Evolutionary conservation across 1,140 invertebrate species (phyloP), one percentile per base, ranked within the genome.

Genomic region (Achatina immaculata): DNA sequence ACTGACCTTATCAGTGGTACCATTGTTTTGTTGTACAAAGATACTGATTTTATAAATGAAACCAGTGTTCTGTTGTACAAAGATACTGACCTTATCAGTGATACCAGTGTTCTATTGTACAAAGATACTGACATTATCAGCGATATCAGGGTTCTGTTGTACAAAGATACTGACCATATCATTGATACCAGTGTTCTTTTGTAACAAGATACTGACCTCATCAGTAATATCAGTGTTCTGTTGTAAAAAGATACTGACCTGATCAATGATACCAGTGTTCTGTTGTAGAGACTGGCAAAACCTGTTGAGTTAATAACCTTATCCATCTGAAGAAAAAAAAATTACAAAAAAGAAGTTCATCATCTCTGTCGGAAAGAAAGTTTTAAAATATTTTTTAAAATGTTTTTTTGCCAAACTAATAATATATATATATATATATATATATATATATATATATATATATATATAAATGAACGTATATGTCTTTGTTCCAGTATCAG

Each of bases 251-350:
- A 11, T 51, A 48, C 71, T 73, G 48, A 73, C 71, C 43, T 36
- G 1, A 73, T 1, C 2, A 28, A 34, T 48, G 42, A 73, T 19
- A 73, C 34, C 43, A 28, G 71, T 43, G 71, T 73, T 73, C 42
- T 73, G 28, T 73, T 73, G 43, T 73, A 73, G 42, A 73, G 28
- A 73, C 42, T 73, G 16, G 71, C 71, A 43, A 73, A 31, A 48
- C 34, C 28, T 48, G 71, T 48, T 6, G 40, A 45, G 42, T 31
- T 51, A 21, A 73, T 48, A 43, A 73, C n/a, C 42, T 40, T 73
- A 48, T 73, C 71, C 71, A 73, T 73, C 71, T 73, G 71, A 45
- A 73, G 43, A 16, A 14, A 68, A 38, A 36, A 68, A 11, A 51
- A 51, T n/a, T n/a, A n/a, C n/a, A n/a, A n/a, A n/a, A n/a, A n/a